Evolutionary conservation across 2,113 vertebrate species (phyloP).

Genomic region (Elachura formosa): DNA sequence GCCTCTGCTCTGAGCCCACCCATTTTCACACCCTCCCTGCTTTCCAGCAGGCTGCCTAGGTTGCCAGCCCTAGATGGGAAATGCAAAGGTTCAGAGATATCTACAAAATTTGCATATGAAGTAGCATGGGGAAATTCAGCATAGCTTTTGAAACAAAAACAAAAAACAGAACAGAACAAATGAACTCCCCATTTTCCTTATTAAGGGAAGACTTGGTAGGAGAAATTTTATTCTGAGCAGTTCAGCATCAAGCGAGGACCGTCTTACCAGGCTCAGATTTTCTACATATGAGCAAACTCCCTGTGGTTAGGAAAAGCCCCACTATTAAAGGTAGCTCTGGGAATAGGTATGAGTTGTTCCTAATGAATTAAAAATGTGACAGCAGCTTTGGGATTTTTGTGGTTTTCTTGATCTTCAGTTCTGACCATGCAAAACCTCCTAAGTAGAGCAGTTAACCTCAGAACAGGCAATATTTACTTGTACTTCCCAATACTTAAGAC

Average conservation of each 20-base stretch:
- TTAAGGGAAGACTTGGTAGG: background rate
- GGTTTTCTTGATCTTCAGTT: background rate
- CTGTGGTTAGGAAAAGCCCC: background rate
- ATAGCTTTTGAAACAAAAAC: background rate
- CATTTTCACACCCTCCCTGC: background rate
- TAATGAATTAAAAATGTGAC: conserved; percentile 45
- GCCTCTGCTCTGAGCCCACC: background rate
- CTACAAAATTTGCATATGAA: background rate
- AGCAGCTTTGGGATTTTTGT: conserved; percentile 34
- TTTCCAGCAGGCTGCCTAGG: background rate
- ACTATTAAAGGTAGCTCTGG: background rate
- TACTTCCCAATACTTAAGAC: conserved; percentile 31
- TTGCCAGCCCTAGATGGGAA: background rate
- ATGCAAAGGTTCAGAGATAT: background rate
- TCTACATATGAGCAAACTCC: background rate
- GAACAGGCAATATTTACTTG: conserved; percentile 45
- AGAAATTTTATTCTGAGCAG: background rate
- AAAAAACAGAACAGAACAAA: background rate
- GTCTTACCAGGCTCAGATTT: background rate
- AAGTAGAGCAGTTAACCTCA: conserved; percentile 25
- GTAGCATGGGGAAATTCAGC: background rate
- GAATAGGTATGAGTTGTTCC: background rate
- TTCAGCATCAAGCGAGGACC: background rate
- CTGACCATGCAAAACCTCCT: conserved; percentile 6
- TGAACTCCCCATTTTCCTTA: background rate